Percentiles rank a stretch among this genome's conserved stretches.
phyloP scores from a whole-genome alignment of 2,888 invertebrate species.

The Megaustenia siamemsis region DNA sequence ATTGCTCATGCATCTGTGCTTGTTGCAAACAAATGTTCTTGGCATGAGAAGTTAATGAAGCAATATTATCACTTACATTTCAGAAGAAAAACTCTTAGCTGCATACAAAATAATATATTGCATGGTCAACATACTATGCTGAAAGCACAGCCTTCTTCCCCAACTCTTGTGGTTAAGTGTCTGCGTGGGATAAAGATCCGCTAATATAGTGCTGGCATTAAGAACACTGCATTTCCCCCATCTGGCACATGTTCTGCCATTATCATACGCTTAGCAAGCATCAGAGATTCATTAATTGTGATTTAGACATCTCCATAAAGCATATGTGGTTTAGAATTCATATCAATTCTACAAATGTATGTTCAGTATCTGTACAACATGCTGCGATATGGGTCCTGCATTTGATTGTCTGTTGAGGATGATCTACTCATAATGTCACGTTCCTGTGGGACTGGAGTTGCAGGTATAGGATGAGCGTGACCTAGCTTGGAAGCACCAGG shows the following conservation, averaged over 20 bases:
- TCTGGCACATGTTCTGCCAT: too few relatives aligned
- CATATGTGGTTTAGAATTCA: background rate
- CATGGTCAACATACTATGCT: background rate
- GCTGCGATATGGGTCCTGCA: slow-evolving; percentile 78
- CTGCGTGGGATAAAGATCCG: background rate
- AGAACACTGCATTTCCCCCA: too few relatives aligned
- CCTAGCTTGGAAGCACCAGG: slow-evolving; percentile 68
- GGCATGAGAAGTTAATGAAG: background rate
- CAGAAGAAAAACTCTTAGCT: background rate
- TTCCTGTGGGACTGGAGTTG: slow-evolving; percentile 64
- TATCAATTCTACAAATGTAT: background rate
- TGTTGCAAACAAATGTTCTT: background rate
- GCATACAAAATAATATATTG: background rate
- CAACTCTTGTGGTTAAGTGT: background rate
- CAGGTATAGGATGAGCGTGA: slow-evolving; percentile 61
- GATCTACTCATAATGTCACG: slow-evolving; percentile 73
- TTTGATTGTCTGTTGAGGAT: slow-evolving; percentile 68
- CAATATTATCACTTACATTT: background rate
- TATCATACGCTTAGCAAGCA: too few relatives aligned
- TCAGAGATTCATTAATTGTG: too few relatives aligned
- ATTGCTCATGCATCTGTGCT: background rate
- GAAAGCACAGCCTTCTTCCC: background rate
- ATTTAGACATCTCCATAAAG: background rate
- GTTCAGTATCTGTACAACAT: slow-evolving; percentile 72
- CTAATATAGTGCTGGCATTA: too few relatives aligned